Percentiles rank a stretch among this genome's conserved stretches.
Evolutionary conservation across 2,113 vertebrate genomes (phyloP).

Genomic region (Circaetus cinerascens): DNA sequence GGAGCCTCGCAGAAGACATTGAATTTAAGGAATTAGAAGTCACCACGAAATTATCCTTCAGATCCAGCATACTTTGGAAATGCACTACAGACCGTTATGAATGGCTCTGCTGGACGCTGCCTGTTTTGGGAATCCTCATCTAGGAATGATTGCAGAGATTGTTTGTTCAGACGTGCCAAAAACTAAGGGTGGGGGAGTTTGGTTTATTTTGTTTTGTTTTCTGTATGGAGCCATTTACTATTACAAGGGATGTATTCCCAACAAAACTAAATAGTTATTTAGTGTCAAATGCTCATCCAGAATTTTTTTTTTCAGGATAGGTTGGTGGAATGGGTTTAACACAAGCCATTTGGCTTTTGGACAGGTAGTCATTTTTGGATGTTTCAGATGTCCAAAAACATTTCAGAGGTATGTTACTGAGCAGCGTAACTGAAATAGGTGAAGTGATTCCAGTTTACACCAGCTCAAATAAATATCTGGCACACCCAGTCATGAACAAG

Average conservation of each 20-base stretch:
- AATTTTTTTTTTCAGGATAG: neutral
- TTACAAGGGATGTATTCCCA: neutral
- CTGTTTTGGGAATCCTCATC: neutral
- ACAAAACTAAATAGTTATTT: neutral
- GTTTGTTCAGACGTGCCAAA: neutral
- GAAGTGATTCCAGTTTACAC: neutral
- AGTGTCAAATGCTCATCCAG: neutral
- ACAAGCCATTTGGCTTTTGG: neutral
- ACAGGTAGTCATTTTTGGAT: neutral
- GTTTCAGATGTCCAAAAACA: neutral
- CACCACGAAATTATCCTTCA: neutral
- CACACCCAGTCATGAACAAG: neutral
- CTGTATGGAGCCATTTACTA: neutral
- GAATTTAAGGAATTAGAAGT: neutral
- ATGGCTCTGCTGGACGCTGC: neutral
- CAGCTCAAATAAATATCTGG: neutral
- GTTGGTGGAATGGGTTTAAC: neutral
- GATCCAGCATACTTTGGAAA: neutral
- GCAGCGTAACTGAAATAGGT: neutral
- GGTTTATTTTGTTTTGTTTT: neutral
- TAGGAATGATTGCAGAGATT: neutral
- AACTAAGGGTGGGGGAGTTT: neutral
- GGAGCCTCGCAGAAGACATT: neutral
- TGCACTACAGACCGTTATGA: rapidly evolving
- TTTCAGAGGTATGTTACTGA: neutral